Base-by-base conservation (phyloP, 1,140 invertebrate species). In the Ceratosolen solmsi region DNA sequence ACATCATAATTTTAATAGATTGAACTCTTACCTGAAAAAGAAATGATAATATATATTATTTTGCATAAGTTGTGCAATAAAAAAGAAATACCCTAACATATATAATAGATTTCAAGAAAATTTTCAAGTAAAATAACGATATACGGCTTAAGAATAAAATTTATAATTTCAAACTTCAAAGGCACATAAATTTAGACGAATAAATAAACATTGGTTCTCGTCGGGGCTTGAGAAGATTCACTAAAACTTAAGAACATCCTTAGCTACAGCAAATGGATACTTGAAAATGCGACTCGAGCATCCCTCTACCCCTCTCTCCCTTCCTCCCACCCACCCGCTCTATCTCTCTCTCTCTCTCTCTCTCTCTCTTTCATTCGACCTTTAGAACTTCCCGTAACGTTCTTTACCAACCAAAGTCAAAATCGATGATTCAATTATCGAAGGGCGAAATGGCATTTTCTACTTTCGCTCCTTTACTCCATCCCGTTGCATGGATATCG, bases 401-500 rank as follows among this genome's bases (percentile, higher is more conserved):
- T 72, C 41, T n/a, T n/a, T n/a, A n/a, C n/a, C n/a, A 65, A 63
- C 20, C 73, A 82, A 82, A 73, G 74, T 78, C 65, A 13, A 78
- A 82, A 82, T 82, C 75, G 68, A 82, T 73, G 68, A 82, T 78
- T 82, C 74, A 78, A 82, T 82, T 82, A 82, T 82, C 51, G 65
- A 54, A 56, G 27, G 41, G n/a, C n/a, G 27, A 13, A 70, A 79
- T 54, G 46, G 71, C 22, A 60, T 51, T 76, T 73, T 20, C 54
- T n/a, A 1, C 8, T 20, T 33, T 33, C 25, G 0, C 22, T 63
- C 54, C n/a, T 13, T 25, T 41, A 8, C 30, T 60, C 54, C 41
- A 46, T 33, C 58, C 25, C 33, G n/a, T 17, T 20, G n/a, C 49
- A 25, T 27, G 30, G 17, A 27, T 36, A 41, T 60, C 46, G 46